A percentile compares a stretch with the other conserved stretches of the same genome.
Evolutionary conservation across 2,113 vertebrate genomes (phyloP).

Genomic region (Megalops atlanticus): DNA sequence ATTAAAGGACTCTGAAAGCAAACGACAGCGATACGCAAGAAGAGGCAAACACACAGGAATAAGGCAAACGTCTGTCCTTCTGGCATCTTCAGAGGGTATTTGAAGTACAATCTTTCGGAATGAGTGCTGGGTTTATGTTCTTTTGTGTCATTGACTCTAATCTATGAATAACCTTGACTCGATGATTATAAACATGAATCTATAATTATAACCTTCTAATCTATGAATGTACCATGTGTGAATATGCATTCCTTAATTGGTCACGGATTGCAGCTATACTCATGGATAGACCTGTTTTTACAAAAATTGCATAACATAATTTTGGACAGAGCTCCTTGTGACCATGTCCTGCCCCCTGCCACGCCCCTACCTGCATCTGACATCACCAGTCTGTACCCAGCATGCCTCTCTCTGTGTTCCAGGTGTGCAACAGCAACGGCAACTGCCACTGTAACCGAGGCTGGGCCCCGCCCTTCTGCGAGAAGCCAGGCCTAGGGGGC

Average conservation of each 20-base stretch:
- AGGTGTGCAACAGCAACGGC: conserved; percentile 95
- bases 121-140: neutral
- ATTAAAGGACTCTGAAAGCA: neutral
- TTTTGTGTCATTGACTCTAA: neutral
- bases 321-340: no score
- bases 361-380: conserved; percentile 20
- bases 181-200: no score
- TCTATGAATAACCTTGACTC: no score
- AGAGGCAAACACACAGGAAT: neutral
- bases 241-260: no score
- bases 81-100: neutral
- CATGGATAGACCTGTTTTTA: no score
- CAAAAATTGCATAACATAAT: no score
- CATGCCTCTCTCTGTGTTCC: conserved; percentile 10
- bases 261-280: no score
- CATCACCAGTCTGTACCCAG: neutral
- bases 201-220: no score
- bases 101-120: neutral
- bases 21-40: neutral
- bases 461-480: conserved; percentile 89
- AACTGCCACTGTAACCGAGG: conserved; percentile 88
- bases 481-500: conserved; percentile 83
- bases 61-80: neutral
- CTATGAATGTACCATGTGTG: no score
- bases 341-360: no score